These are phyloP conservation scores for Amphipoea lucens DNA, from an alignment of 2,888 invertebrate genomes.

Conservation along the genomic window DNA sequence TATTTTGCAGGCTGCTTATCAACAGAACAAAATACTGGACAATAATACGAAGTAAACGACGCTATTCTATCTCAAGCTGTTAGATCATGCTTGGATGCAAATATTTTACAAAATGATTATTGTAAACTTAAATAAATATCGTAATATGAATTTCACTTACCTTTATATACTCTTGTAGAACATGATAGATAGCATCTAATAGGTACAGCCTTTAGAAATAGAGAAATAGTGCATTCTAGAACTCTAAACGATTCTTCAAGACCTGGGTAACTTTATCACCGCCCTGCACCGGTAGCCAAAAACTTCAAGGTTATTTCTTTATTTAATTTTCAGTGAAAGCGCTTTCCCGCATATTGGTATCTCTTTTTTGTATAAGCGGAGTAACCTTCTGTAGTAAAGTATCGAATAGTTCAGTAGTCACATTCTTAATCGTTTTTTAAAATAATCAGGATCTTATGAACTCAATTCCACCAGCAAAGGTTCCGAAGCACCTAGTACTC, in stretches of 20 bases:
- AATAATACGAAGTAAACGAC: constrained; percentile 70
- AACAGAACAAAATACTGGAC: constrained; percentile 72
- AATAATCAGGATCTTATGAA: too few relatives aligned
- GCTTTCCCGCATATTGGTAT: constrained; percentile 63
- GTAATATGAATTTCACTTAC: constrained; percentile 63
- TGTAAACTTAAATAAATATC: constrained; percentile 63
- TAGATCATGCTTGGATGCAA: constrained; percentile 64
- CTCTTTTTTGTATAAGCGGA: constrained; percentile 54
- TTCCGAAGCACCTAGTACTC: too few relatives aligned
- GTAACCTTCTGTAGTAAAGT: constrained; percentile 66
- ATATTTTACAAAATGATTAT: constrained; percentile 40
- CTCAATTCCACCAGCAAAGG: too few relatives aligned
- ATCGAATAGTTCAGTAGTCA: constrained; percentile 10
- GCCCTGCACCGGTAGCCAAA: constrained; percentile 30
- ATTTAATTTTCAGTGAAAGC: constrained; percentile 64
- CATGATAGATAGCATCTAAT: constrained; percentile 67
- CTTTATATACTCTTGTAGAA: constrained; percentile 62
- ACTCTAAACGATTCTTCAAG: constrained; percentile 73
- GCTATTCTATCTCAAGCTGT: constrained; percentile 71
- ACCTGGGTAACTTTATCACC: constrained; percentile 20
- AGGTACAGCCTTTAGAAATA: constrained; percentile 70
- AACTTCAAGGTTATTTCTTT: constrained; percentile 65
- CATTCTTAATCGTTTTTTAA: too few relatives aligned
- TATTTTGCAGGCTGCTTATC: constrained; percentile 72
- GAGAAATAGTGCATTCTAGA: constrained; percentile 71